A percentile compares a stretch with the other conserved stretches of the same genome.
phyloP scores from a whole-genome alignment of 2,797 vertebrate genomes.

The Hippopotamyrus pictus region DNA sequence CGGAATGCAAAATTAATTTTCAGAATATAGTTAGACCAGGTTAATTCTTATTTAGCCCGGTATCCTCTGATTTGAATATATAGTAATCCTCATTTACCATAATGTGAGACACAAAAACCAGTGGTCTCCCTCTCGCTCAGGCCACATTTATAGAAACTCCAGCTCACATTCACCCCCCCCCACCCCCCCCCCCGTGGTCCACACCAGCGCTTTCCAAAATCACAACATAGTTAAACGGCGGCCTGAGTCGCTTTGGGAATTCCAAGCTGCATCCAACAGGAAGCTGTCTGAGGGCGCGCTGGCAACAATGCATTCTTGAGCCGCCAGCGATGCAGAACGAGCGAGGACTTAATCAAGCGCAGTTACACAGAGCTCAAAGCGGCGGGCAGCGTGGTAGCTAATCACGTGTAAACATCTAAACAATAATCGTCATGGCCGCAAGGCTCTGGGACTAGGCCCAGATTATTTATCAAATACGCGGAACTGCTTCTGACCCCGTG shows the following conservation, averaged over 20 bases:
- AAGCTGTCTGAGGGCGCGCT: constrained; percentile 32
- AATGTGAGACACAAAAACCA: neutral
- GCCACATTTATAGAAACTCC: neutral
- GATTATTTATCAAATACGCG: constrained; percentile 62
- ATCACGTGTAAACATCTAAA: constrained; percentile 59
- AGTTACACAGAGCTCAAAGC: constrained; percentile 48
- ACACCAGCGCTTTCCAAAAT: constrained; percentile 44
- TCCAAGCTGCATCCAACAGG: constrained; percentile 51
- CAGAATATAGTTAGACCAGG: neutral
- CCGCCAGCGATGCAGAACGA: constrained; percentile 51
- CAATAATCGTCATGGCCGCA: constrained; percentile 39
- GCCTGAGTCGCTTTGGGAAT: constrained; percentile 63
- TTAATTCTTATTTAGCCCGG: constrained; percentile 43
- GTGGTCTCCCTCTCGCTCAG: neutral
- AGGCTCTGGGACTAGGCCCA: constrained; percentile 41
- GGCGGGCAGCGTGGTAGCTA: constrained; percentile 45
- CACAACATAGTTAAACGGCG: constrained; percentile 60
- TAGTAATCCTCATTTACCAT: neutral
- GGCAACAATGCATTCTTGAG: constrained; percentile 58
- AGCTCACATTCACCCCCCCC: neutral
- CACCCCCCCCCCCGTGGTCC: neutral
- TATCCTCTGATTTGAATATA: constrained; percentile 38
- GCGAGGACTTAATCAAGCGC: constrained; percentile 58
- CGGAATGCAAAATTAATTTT: constrained; percentile 1
- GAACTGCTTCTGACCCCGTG: constrained; percentile 59